Base-by-base conservation (phyloP, 2,113 vertebrate genomes). In the Xenopus tropicalis region DNA sequence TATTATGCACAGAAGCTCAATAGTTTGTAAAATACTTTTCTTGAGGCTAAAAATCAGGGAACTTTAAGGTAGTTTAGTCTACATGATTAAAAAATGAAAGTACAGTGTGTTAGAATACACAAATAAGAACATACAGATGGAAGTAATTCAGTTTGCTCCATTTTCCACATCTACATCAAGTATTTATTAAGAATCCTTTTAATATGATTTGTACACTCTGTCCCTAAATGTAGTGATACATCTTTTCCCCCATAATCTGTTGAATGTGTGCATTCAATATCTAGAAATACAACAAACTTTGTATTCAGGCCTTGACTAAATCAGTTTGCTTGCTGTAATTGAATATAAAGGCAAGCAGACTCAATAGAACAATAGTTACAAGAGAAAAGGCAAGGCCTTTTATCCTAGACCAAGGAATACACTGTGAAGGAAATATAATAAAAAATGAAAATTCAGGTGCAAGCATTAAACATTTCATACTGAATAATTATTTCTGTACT, bases 401-500 rank as follows among this genome's bases (percentile, higher is more conserved):
- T 86, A 89, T 84, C 87, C 82, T 85, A 88, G 82, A 68, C 81
- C 78, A 79, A 85, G 81, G 83, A 85, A 83, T 81, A 77, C 79
- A 87, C 85, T n/a, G 83, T 85, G 87, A 90, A 91, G 86, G 90
- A 94, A 92, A 89, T 90, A 91, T 85, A 92, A 92, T 90, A 91
- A 90, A 90, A 92, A 93, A 93, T 92, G 90, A 92, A 92, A 95
- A 95, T 92, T 86, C 93, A 95, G 94, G 94, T 95, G 91, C 78
- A 88, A 88, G 89, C 93, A 94, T 93, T 91, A 92, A 92, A 94
- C 92, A 91, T 93, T 93, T 95, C 92, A 92, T 90, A 89, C 91
- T 94, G 93, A 94, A 97, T 97, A 98, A 98, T 96, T 97, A 94
- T 93, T 91, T 91, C 87, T 83, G 90, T 92, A 84, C 92, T 86